Evolutionary conservation across 2,113 vertebrate species (phyloP).

Genomic region (Apteryx owenii): DNA sequence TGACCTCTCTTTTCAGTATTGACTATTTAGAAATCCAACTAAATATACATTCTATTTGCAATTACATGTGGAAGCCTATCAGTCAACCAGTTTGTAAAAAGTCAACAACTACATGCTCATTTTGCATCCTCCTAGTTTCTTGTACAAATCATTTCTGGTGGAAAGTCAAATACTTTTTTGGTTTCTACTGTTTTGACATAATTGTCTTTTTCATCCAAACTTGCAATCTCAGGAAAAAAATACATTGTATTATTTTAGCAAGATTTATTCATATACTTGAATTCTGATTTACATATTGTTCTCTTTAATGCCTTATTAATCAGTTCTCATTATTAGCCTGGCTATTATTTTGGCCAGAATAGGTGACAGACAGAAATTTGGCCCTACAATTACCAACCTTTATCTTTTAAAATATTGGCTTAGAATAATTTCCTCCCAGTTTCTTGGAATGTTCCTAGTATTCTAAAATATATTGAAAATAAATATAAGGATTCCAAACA

Average conservation of each 20-base stretch:
- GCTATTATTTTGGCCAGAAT: rapidly evolving
- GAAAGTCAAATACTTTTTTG: not conserved
- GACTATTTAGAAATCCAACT: conserved; percentile 18
- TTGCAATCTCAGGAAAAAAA: not conserved
- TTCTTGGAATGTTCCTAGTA: not conserved
- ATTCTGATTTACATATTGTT: not conserved
- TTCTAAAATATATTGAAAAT: not conserved
- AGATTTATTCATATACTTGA: not conserved
- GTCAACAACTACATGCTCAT: conserved; percentile 41
- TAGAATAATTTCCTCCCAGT: not conserved
- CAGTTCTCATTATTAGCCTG: not conserved
- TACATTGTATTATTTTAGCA: not conserved
- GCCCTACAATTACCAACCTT: not conserved
- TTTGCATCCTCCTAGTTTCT: not conserved
- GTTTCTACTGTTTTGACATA: conserved; percentile 31
- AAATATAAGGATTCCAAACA: not conserved
- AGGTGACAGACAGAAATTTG: not conserved
- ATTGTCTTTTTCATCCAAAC: not conserved
- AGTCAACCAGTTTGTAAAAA: conserved; percentile 26
- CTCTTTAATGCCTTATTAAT: not conserved
- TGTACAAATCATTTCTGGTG: not conserved
- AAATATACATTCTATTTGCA: conserved; percentile 25
- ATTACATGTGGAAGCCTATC: conserved; percentile 33
- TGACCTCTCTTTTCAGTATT: not conserved
- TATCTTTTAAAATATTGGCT: not conserved